These are phyloP conservation scores for Apteryx owenii DNA, from an alignment of 2,113 vertebrate species.

Conservation along the genomic window DNA sequence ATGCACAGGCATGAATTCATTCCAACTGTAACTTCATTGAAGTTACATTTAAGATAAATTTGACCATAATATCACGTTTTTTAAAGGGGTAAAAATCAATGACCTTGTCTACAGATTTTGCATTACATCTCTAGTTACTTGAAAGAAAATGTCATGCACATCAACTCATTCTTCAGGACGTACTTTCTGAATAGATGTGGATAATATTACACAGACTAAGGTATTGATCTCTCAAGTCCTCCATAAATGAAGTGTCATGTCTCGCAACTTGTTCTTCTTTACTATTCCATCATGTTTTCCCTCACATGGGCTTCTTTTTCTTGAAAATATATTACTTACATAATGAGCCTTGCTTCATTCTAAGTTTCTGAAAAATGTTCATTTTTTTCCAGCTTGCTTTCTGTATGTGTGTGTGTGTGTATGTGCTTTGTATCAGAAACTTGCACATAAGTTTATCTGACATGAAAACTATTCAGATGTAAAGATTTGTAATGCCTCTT, in stretches of 20 bases:
- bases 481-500: not conserved
- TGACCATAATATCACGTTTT: not conserved
- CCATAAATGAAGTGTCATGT: not conserved
- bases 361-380: not conserved
- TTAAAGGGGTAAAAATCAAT: not conserved
- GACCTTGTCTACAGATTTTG: not conserved
- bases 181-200: slow-evolving; percentile 3
- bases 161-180: not conserved
- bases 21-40: not conserved
- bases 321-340: not conserved
- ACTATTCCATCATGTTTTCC: not conserved
- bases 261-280: not conserved
- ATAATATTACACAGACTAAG: not conserved
- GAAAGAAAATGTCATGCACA: not conserved
- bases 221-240: slow-evolving; percentile 16
- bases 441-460: not conserved
- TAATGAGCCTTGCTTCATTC: not conserved
- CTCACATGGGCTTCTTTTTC: not conserved
- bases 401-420: not conserved
- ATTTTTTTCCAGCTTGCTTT: not conserved
- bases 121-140: not conserved
- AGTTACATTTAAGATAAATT: not conserved
- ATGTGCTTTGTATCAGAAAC: not conserved
- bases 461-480: not conserved
- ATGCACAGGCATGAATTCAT: not conserved